Base-by-base conservation (phyloP, 2,888 invertebrate species). In the Lymantria dispar region DNA sequence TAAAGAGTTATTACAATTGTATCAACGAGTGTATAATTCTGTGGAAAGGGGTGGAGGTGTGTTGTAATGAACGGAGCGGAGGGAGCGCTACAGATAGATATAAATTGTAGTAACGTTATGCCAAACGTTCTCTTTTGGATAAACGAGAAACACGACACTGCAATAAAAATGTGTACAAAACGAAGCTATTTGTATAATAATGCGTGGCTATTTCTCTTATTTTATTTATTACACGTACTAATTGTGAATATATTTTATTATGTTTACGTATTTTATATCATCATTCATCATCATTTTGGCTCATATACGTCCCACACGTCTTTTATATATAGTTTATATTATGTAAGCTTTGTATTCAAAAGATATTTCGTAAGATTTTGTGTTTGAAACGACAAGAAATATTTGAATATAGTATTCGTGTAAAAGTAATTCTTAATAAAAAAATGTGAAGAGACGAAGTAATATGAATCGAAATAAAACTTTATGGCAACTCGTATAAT, bases 31-130 rank as follows among this genome's bases (percentile, higher is more conserved):
- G 53, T 52, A 64, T 56, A 59, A 65, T 59, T 63, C 45, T 54
- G 65, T 60, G 60, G 69, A 64, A 62, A 63, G 60, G 60, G 56
- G 49, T 54, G 60, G 38, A 33, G 37, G 40, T 55, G 54, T 47
- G 52, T 55, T 52, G 70, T 77, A 78, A 77, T 79, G 72, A 76
- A 75, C 68, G 64, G 50, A 62, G 41, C 42, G 47, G 41, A 52
- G 64, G 59, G 49, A 57, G 53, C 56, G 48, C 64, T 58, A 66
- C 71, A 68, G 73, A 69, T 76, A 74, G 73, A 69, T 76, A 74
- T 78, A 78, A 76, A 78, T 77, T 73, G 61, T 64, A 59, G 57
- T 60, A 59, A 56, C 59, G 63, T 63, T 60, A 61, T 57, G 63
- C 56, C 54, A 50, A 58, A 59, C 59, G 58, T 44, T 46, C 52